These are phyloP conservation scores for Didymodactylos carnosus DNA, from an alignment of 2,888 invertebrate genomes.

Conservation along the genomic window DNA sequence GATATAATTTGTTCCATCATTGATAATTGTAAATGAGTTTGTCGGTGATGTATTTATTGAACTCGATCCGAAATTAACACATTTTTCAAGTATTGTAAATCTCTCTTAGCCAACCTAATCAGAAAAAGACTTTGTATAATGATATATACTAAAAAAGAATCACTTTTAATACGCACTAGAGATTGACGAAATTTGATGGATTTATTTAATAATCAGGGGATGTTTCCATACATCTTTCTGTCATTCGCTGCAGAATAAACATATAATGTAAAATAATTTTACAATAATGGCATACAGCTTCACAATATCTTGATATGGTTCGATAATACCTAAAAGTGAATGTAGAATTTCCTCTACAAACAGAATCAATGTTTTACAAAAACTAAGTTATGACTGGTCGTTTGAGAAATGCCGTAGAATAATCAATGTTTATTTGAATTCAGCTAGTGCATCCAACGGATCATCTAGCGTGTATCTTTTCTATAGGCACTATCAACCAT, in stretches of 20 bases:
- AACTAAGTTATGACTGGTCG: slow-evolving; percentile 30
- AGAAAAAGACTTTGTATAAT: too few relatives aligned
- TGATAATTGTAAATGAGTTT: slow-evolving; percentile 26
- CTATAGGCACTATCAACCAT: slow-evolving; percentile 30
- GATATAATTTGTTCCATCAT: slow-evolving; percentile 29
- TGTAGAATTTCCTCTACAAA: background rate
- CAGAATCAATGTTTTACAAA: background rate
- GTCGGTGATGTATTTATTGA: slow-evolving; percentile 31
- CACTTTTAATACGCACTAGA: background rate
- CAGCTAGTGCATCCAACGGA: slow-evolving; percentile 29
- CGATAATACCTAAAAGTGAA: slow-evolving; percentile 24
- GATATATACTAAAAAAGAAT: background rate
- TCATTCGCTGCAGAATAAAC: slow-evolving; percentile 16
- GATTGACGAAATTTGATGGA: background rate
- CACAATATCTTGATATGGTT: slow-evolving; percentile 29
- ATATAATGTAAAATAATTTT: slow-evolving; percentile 28
- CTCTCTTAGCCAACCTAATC: background rate
- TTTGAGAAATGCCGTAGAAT: slow-evolving; percentile 32
- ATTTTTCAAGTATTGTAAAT: slow-evolving; percentile 20
- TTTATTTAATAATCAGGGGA: background rate
- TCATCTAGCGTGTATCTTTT: slow-evolving; percentile 31
- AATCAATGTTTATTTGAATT: slow-evolving; percentile 33
- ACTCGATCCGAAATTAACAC: slow-evolving; percentile 30
- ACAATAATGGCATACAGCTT: slow-evolving; percentile 30
- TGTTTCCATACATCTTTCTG: background rate